Evolutionary conservation across 2,113 vertebrate species (phyloP).

Genomic region (Thunnus maccoyii): DNA sequence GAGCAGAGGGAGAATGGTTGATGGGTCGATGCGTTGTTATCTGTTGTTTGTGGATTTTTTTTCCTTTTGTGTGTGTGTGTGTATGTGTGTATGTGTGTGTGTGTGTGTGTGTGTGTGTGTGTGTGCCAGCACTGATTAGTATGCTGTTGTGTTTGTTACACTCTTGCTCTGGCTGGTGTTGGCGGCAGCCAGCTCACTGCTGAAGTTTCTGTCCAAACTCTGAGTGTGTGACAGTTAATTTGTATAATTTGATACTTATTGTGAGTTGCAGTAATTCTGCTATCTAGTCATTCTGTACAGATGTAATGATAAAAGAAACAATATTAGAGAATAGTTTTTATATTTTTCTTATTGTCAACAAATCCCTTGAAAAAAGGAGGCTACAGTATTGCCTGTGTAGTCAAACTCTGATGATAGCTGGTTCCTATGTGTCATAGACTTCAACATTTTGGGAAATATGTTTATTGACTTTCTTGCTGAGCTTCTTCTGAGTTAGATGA

Average conservation of each 20-base stretch:
- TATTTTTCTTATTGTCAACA: no score
- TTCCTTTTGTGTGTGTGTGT: background rate
- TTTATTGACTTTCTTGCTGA: no score
- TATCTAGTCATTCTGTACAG: background rate
- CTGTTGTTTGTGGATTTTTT: slow-evolving; percentile 24
- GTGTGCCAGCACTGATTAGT: slow-evolving; percentile 23
- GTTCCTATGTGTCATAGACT: no score
- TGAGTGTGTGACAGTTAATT: slow-evolving; percentile 11
- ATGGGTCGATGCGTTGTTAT: slow-evolving; percentile 10
- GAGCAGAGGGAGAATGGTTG: slow-evolving; percentile 57
- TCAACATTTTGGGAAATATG: no score
- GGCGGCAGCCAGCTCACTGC: background rate
- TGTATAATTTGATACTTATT: background rate
- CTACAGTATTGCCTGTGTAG: no score
- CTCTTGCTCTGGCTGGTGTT: slow-evolving; percentile 10
- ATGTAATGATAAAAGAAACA: background rate
- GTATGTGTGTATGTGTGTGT: background rate
- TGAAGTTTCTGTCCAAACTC: slow-evolving; percentile 16
- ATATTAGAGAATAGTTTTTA: no score
- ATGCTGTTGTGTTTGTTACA: slow-evolving; percentile 15
- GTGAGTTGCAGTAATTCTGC: background rate
- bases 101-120: background rate
- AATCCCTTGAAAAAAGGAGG: no score
- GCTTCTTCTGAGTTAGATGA: no score
- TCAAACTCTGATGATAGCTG: no score